Base-by-base conservation (phyloP, 1,140 invertebrate genomes). In the Apis florea region DNA sequence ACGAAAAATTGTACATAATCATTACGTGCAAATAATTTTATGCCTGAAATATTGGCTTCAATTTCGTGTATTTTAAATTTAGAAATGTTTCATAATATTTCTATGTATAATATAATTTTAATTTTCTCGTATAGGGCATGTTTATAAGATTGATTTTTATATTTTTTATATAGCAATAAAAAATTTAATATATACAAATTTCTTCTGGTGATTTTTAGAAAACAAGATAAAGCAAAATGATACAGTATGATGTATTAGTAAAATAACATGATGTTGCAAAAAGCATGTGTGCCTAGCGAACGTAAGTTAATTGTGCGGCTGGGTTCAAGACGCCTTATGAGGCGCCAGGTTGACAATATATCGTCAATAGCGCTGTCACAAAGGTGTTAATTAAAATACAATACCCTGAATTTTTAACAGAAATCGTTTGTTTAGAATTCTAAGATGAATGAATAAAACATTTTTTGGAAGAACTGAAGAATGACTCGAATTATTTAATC, bases 261-360 rank as follows among this genome's bases (percentile, higher is more conserved):
- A 71, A 71, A 59, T 19, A 56, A 0, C 54, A 24, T 78, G 75
- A 59, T 40, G 9, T 0, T 21, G 53, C 53, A 12, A 10, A 49
- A 69, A 49, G 9, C 15, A 26, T 59, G 51, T 17, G 15, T 26
- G 58, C 13, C 21, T 63, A 24, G 47, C 40, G 12, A 59, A 49
- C 19, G 9, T 47, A 49, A 10, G 56, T 26, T 49, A n/a, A 26
- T 61, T 9, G 58, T 49, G 53, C 24, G 51, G 13, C 21, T 54
- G 63, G 19, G 56, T 69, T 40, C 3, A 12, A 77, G 66, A 69
- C 8, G 31, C 13, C 51, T 54, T 10, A n/a, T 12, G 17, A 24
- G 31, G 24, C 76, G 66, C 72, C 59, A 75, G n/a, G 19, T 10
- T 58, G 53, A 69, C 40, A 31, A 78, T 66, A 40, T 19, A 26